These are phyloP conservation scores for Myrmecophaga tridactyla DNA, from an alignment of 2,113 vertebrate genomes.

Conservation along the genomic window DNA sequence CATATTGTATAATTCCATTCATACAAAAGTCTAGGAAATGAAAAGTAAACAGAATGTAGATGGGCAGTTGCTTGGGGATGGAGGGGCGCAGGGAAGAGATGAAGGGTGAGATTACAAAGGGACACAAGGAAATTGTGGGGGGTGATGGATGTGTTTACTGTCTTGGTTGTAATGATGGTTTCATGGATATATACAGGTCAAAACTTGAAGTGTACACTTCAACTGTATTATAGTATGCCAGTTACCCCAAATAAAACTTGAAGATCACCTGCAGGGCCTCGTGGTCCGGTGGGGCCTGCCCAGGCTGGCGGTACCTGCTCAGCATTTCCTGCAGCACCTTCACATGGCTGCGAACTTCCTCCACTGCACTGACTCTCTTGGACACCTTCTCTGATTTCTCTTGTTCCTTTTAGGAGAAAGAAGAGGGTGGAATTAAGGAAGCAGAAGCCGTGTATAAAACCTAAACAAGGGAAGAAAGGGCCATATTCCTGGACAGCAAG, in stretches of 20 bases:
- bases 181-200: not conserved
- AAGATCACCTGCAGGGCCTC: slow-evolving; percentile 75
- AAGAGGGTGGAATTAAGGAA: not conserved
- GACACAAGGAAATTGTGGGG: not conserved
- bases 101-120: not conserved
- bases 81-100: not conserved
- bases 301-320: slow-evolving; percentile 60
- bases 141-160: not conserved
- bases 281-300: slow-evolving; percentile 63
- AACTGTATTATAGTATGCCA: not conserved
- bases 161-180: not conserved
- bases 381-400: slow-evolving; percentile 87
- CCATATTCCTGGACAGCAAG: not conserved
- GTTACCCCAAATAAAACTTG: fast-evolving
- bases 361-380: slow-evolving; percentile 82
- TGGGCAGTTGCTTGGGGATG: not conserved
- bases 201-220: fast-evolving
- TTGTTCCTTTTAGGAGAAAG: slow-evolving; percentile 85
- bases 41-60: not conserved
- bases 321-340: slow-evolving; percentile 84
- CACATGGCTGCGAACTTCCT: slow-evolving; percentile 86
- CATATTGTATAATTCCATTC: no score
- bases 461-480: not conserved
- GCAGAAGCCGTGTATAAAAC: not conserved
- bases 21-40: not conserved